Evolutionary conservation across 2,888 invertebrate genomes (phyloP).

Genomic region (Quadriops clusia): DNA sequence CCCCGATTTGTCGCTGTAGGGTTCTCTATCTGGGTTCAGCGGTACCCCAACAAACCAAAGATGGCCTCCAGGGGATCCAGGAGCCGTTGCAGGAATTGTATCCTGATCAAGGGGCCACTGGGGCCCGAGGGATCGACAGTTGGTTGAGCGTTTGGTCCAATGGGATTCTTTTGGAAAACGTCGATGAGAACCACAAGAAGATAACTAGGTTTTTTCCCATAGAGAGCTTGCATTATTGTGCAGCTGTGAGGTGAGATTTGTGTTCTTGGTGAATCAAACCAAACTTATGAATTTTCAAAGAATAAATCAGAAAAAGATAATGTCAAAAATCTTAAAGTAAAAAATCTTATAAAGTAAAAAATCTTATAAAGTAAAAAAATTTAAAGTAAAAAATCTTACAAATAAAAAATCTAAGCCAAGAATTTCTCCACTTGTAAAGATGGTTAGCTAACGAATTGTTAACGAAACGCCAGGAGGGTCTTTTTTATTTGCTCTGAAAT

Average conservation of each 20-base stretch:
- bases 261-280: too few relatives aligned
- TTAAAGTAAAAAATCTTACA: too few relatives aligned
- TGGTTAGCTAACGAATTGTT: too few relatives aligned
- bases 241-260: conserved; percentile 79
- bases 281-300: too few relatives aligned
- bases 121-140: conserved; percentile 84
- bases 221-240: conserved; percentile 89
- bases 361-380: too few relatives aligned
- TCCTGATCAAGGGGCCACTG: conserved; percentile 83
- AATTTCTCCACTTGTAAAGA: too few relatives aligned
- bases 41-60: conserved; percentile 94
- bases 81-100: conserved; percentile 93
- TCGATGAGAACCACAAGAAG: conserved; percentile 88
- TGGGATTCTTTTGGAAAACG: conserved; percentile 88
- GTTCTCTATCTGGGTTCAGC: conserved; percentile 94
- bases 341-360: too few relatives aligned
- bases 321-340: too few relatives aligned
- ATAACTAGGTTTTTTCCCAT: conserved; percentile 94
- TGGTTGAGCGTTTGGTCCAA: conserved; percentile 97
- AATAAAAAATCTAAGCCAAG: too few relatives aligned
- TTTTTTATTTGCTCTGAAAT: too few relatives aligned
- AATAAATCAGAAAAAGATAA: too few relatives aligned
- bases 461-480: too few relatives aligned
- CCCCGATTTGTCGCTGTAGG: conserved; percentile 91
- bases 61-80: conserved; percentile 94